phyloP scores from a whole-genome alignment of 2,797 vertebrate genomes.

The Natrix natrix region DNA sequence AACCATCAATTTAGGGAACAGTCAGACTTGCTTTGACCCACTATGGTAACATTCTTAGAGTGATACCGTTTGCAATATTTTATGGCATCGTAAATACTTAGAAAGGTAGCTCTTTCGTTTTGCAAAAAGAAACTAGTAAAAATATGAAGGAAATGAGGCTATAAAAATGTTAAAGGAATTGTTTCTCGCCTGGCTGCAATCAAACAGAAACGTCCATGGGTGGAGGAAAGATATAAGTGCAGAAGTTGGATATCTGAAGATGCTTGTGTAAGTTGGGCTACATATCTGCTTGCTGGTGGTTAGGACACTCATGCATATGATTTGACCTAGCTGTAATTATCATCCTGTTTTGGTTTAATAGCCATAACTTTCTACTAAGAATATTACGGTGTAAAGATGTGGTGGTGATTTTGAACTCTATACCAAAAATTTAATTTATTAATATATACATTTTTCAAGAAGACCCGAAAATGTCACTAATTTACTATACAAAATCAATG shows the following conservation, averaged over 20 bases:
- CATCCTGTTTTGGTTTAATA: neutral
- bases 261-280: too few species aligned
- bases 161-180: too few species aligned
- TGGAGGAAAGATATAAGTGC: neutral
- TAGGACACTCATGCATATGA: neutral
- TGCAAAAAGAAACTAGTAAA: neutral
- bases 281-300: neutral
- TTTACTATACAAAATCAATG: neutral
- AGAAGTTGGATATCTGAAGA: neutral
- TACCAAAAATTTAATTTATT: neutral
- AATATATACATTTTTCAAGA: neutral
- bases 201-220: too few species aligned
- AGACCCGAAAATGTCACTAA: neutral
- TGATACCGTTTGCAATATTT: constrained; percentile 41
- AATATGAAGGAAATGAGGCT: neutral
- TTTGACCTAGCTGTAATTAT: neutral
- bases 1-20: neutral
- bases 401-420: neutral
- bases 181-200: neutral
- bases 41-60: neutral
- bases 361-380: neutral
- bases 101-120: neutral
- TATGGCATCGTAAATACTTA: constrained; percentile 18
- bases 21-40: neutral
- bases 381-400: neutral